Base-by-base conservation (phyloP, 2,797 vertebrate genomes). In the Otus scops region DNA sequence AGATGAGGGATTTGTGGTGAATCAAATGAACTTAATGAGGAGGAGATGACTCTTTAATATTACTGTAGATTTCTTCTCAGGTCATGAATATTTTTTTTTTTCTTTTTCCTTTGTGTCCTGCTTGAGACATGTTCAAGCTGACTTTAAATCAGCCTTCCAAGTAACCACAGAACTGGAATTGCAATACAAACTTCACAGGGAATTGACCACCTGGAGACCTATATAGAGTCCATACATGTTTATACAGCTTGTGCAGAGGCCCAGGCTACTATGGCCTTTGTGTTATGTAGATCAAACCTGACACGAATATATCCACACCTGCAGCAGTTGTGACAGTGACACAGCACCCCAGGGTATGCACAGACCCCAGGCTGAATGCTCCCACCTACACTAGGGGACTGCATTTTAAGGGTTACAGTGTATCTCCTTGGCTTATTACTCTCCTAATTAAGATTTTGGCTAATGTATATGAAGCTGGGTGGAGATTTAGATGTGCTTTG, bases 151-250 rank as follows among this genome's bases (percentile, higher is more conserved):
- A 75, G 32, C 24, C 13, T 65, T 65, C n/a, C n/a, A 39, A 15
- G 24, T 56, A 65, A 50, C 22, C 13, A 23, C 12, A 75, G 41
- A 10, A 45, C 26, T 41, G 39, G 12, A 61, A 26, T 8, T 48
- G 61, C 0, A 1, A 32, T 75, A 39, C 21, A 65, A 50, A 59
- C 45, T 48, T 75, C 51, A 45, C 0, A 0, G 22, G 30, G n/a
- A 51, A 5, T 5, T 63, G 43, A 13, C 51, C 9, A 14, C 17
- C 43, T 67, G 26, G 67, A 39, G 50, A 57, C 6, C 48, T 23
- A 11, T n/a, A n/a, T 5, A 48, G 34, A 73, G 36, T 21, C 32
- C 17, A 18, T 48, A 67, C 19, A 27, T 6, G 7, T 36, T 77
- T 47, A 12, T 30, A 38, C 7, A 63, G 17, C 43, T 38, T 53